A percentile compares a stretch with the other conserved stretches of the same genome.
These are phyloP conservation scores for Drosophila yakuba DNA, from an alignment of 1,140 invertebrate species.

Conservation along the genomic window DNA sequence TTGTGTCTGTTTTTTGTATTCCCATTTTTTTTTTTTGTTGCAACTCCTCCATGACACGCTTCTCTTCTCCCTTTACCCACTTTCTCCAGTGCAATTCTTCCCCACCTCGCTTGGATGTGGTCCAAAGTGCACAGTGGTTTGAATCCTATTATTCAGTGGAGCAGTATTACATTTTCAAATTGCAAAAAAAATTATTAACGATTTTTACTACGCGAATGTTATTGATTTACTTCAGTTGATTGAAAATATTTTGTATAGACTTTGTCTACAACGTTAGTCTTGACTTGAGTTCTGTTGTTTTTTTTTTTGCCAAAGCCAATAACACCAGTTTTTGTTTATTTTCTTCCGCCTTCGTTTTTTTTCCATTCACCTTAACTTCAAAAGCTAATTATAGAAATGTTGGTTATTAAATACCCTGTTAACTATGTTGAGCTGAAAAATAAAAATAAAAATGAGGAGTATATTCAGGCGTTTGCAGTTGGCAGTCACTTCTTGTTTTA, in stretches of 20 bases:
- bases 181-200: too few relatives aligned
- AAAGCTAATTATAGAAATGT: background rate
- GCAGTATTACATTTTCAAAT: background rate
- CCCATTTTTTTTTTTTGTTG: background rate
- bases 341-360: background rate
- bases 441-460: background rate
- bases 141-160: background rate
- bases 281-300: background rate
- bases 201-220: too few relatives aligned
- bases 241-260: too few relatives aligned
- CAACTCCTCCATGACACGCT: constrained; percentile 25
- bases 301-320: constrained; percentile 18
- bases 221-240: too few relatives aligned
- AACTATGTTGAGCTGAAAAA: too few relatives aligned
- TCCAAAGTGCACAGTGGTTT: constrained; percentile 10
- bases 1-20: background rate
- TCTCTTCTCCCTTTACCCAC: background rate
- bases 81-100: background rate
- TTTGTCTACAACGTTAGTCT: background rate
- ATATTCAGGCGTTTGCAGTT: background rate
- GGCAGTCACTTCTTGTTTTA: background rate
- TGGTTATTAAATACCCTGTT: too few relatives aligned
- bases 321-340: background rate
- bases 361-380: background rate
- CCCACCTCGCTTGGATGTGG: background rate